A percentile compares a stretch with the other conserved stretches of the same genome.
Conservation (phyloP, 2,797 vertebrate species). For the Tauraco hartlaubi region DNA sequence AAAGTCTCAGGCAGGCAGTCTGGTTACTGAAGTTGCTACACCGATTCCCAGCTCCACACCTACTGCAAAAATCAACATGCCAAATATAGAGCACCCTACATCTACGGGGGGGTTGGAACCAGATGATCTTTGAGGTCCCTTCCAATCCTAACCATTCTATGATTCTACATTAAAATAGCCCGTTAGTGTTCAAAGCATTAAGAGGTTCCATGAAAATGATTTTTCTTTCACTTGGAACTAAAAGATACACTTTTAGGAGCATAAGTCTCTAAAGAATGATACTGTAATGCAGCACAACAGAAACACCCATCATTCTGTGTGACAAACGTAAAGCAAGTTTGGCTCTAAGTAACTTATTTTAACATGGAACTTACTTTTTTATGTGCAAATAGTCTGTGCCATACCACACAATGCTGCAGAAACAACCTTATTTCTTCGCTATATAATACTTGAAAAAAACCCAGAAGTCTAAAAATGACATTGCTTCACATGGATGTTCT, state of each 20-base stretch:
- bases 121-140: too few species aligned
- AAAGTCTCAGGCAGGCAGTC: too few species aligned
- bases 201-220: neutral
- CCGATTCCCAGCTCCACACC: too few species aligned
- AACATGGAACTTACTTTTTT: neutral
- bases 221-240: neutral
- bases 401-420: neutral
- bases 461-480: neutral
- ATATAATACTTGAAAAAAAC: neutral
- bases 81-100: too few species aligned
- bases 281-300: accelerated
- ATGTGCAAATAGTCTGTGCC: neutral
- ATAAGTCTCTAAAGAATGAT: neutral
- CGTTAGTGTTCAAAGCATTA: too few species aligned
- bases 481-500: neutral
- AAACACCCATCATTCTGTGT: accelerated
- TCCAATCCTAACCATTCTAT: too few species aligned
- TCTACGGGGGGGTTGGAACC: too few species aligned
- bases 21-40: too few species aligned
- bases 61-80: too few species aligned
- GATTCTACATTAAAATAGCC: too few species aligned
- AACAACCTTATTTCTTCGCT: neutral
- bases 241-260: neutral
- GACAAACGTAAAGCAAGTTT: neutral
- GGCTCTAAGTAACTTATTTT: neutral